Evolutionary conservation across 1,140 invertebrate genomes (phyloP).

Genomic region (Leptinotarsa lineolata): DNA sequence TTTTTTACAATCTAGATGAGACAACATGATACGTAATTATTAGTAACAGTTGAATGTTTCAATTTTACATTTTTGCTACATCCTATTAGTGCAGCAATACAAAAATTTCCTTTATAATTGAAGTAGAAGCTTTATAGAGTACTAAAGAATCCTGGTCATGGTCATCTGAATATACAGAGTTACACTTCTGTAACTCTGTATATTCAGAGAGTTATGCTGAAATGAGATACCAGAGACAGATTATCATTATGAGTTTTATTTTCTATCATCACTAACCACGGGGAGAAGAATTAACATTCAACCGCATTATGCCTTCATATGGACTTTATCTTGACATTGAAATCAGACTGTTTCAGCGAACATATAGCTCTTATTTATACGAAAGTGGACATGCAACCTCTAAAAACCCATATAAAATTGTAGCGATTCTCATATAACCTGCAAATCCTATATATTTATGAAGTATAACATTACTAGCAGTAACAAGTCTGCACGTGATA

Average conservation of each 20-base stretch:
- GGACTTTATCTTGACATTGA: conserved; percentile 11
- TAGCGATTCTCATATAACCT: background rate
- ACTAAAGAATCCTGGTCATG: too few species aligned
- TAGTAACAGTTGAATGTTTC: too few species aligned
- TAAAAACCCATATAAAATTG: conserved; percentile 4
- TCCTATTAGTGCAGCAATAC: too few species aligned
- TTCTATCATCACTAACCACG: background rate
- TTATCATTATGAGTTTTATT: background rate
- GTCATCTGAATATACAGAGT: too few species aligned
- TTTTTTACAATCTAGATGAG: too few species aligned
- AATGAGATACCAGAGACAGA: background rate
- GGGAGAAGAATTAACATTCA: conserved; percentile 13
- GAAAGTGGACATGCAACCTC: conserved; percentile 6
- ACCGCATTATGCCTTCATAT: conserved; percentile 14
- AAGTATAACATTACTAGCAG: conserved; percentile 19
- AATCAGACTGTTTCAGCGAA: conserved; percentile 16
- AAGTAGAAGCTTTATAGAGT: too few species aligned
- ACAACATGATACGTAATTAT: too few species aligned
- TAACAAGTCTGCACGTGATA: conserved; percentile 19
- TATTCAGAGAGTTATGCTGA: background rate
- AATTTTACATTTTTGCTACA: too few species aligned
- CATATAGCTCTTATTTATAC: conserved; percentile 9
- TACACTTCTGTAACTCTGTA: too few species aligned
- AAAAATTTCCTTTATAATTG: too few species aligned
- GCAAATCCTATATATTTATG: conserved; percentile 18